These are phyloP conservation scores for Neuroscelio doddi DNA, from an alignment of 2,888 invertebrate genomes.

Conservation along the genomic window DNA sequence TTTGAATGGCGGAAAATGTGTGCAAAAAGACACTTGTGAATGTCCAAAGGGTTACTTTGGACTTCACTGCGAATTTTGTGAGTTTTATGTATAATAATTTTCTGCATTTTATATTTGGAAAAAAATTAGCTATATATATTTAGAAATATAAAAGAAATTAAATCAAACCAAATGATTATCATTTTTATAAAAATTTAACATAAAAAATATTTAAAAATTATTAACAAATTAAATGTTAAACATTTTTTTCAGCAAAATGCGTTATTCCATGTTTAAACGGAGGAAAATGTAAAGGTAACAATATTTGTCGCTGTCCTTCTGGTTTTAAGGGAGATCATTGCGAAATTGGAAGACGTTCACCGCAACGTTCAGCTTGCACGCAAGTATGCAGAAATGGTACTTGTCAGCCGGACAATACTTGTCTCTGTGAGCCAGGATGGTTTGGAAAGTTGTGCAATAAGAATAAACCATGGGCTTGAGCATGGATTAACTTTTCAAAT, in stretches of 20 bases:
- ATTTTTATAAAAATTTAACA: too few relatives aligned
- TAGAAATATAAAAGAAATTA: too few relatives aligned
- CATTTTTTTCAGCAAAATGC: constrained; percentile 86
- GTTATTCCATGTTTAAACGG: constrained; percentile 93
- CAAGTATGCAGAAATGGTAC: constrained; percentile 85
- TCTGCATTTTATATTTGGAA: too few relatives aligned
- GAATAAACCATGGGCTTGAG: constrained; percentile 75
- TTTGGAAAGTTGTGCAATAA: constrained; percentile 87
- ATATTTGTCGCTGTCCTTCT: constrained; percentile 89
- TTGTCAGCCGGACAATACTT: constrained; percentile 80
- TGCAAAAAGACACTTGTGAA: constrained; percentile 94
- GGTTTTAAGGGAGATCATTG: constrained; percentile 93
- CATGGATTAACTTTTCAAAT: neutral
- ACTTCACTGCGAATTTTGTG: constrained; percentile 91
- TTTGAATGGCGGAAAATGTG: constrained; percentile 93
- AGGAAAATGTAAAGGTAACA: constrained; percentile 90
- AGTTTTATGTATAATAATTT: constrained; percentile 70
- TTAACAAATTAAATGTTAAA: too few relatives aligned
- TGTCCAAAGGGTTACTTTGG: constrained; percentile 95
- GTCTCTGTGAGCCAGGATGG: constrained; percentile 89
- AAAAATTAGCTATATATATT: too few relatives aligned
- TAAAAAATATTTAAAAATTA: too few relatives aligned
- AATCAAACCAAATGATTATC: constrained; percentile 15
- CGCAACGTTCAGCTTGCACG: constrained; percentile 81
- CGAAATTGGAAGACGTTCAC: constrained; percentile 85